These are phyloP conservation scores for Orius laevigatus DNA, from an alignment of 1,140 invertebrate species.

Conservation along the genomic window DNA sequence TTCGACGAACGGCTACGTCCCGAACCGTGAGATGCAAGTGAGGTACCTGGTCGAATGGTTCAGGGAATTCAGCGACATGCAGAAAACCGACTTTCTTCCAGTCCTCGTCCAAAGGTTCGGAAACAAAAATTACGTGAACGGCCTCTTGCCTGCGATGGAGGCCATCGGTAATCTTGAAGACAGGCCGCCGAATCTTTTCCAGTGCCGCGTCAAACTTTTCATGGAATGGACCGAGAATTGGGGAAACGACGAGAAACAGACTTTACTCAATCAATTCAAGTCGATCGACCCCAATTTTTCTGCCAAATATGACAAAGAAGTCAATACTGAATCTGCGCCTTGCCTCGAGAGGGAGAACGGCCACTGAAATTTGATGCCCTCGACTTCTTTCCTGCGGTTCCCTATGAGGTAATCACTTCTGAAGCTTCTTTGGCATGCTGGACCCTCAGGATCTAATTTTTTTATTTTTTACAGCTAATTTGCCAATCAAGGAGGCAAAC, in stretches of 20 bases:
- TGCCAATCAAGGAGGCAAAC: too few relatives aligned
- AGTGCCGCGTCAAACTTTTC: slow-evolving; percentile 77
- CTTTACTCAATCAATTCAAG: slow-evolving; percentile 46
- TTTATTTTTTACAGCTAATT: too few relatives aligned
- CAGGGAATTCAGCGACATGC: slow-evolving; percentile 71
- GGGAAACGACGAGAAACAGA: slow-evolving; percentile 54
- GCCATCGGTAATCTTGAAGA: slow-evolving; percentile 39
- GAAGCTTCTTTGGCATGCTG: too few relatives aligned
- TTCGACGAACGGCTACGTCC: slow-evolving; percentile 14
- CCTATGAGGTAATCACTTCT: too few relatives aligned
- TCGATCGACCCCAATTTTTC: slow-evolving; percentile 53
- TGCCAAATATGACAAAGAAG: slow-evolving; percentile 45
- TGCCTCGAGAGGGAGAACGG: neutral
- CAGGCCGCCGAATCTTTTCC: slow-evolving; percentile 69
- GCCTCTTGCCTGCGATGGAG: slow-evolving; percentile 50
- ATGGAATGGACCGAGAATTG: slow-evolving; percentile 71
- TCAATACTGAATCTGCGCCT: neutral
- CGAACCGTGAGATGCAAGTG: slow-evolving; percentile 43
- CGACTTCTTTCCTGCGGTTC: too few relatives aligned
- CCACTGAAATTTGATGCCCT: too few relatives aligned
- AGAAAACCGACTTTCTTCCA: slow-evolving; percentile 65
- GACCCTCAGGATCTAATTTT: too few relatives aligned
- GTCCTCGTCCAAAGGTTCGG: slow-evolving; percentile 51
- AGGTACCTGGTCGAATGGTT: slow-evolving; percentile 74
- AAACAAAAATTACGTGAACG: slow-evolving; percentile 44